Base-by-base conservation (phyloP, 2,888 invertebrate species). In the Chrysolina americana region DNA sequence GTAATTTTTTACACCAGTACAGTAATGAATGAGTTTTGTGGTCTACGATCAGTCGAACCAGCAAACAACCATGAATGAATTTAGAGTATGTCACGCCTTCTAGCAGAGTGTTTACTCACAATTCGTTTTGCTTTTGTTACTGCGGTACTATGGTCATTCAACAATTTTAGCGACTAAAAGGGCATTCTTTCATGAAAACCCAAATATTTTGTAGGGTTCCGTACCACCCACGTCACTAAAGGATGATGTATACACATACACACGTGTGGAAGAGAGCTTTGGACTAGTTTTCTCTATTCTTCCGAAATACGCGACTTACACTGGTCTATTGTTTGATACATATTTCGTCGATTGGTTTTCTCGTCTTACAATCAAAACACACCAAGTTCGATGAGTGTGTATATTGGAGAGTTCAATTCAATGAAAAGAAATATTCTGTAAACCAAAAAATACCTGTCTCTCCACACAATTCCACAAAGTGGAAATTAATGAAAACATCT, bases 121-220 rank as follows among this genome's bases (percentile, higher is more conserved):
- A 70, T 65, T 65, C 70, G 70, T 50, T 70, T 65, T 70, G 65
- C 73, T 62, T 74, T 74, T 74, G 73, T 74, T 66, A 28, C 21
- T 70, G 10, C 59, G 21, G 59, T 65, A 50, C 70, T 66, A 65
- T 65, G 62, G 59, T 47, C 74, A 74, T 74, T 74, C 70, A 70
- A 48, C 36, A 65, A 63, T 74, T 65, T 66, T 59, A 15, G 56
- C 41, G 23, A 56, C 36, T 59, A 56, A 70, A 70, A 70, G 73
- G 65, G 56, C 70, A 65, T 70, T 59, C 73, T 17, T 50, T 62
- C 59, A 70, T 47, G n/a, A 62, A 74, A 66, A 65, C 73, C 62
- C 50, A 62, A 68, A 72, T 62, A 68, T 68, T 68, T 68, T 21
- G 19, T 53, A 44, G 68, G 53, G n/a, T 41, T 68, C 53, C 19